phyloP scores from a whole-genome alignment of 2,888 invertebrate species.

The Sarcophaga caerulescens region DNA sequence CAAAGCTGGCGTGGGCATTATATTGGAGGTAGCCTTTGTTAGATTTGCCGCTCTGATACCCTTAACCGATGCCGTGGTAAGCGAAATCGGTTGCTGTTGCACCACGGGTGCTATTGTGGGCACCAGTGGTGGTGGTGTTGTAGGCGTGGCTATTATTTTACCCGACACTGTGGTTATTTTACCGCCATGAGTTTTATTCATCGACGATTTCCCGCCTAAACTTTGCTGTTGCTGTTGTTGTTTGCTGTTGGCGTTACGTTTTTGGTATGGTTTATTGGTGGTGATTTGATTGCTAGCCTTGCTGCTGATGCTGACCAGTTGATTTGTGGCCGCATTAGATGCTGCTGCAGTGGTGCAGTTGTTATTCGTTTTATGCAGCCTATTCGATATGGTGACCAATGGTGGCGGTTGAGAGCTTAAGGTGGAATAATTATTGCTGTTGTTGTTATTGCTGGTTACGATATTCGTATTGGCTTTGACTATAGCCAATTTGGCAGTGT shows the following conservation, averaged over 20 bases:
- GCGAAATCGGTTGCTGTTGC: constrained; percentile 41
- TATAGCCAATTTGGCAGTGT: constrained; percentile 71
- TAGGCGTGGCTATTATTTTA: constrained; percentile 76
- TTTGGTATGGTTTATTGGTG: constrained; percentile 78
- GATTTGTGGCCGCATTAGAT: constrained; percentile 53
- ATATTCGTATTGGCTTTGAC: constrained; percentile 69
- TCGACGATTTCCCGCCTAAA: constrained; percentile 39
- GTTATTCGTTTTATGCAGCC: constrained; percentile 43
- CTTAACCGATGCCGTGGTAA: constrained; percentile 45
- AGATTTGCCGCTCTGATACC: constrained; percentile 65
- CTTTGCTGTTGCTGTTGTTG: constrained; percentile 32
- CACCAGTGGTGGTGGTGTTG: constrained; percentile 77
- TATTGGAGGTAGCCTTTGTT: constrained; percentile 38
- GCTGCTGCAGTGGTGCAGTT: not conserved
- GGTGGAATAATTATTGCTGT: constrained; percentile 59
- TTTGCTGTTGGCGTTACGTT: constrained; percentile 70
- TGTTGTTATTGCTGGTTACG: constrained; percentile 15
- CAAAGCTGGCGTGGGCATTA: constrained; percentile 75
- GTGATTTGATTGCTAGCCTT: constrained; percentile 27
- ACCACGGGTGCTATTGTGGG: constrained; percentile 70
- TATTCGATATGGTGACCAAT: constrained; percentile 74
- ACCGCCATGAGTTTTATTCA: constrained; percentile 69
- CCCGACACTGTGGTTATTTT: constrained; percentile 70
- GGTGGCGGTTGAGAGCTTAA: constrained; percentile 74
- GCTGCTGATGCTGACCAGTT: constrained; percentile 72